Evolutionary conservation across 1,140 invertebrate species (phyloP).

Genomic region (Nasonia longicornis): DNA sequence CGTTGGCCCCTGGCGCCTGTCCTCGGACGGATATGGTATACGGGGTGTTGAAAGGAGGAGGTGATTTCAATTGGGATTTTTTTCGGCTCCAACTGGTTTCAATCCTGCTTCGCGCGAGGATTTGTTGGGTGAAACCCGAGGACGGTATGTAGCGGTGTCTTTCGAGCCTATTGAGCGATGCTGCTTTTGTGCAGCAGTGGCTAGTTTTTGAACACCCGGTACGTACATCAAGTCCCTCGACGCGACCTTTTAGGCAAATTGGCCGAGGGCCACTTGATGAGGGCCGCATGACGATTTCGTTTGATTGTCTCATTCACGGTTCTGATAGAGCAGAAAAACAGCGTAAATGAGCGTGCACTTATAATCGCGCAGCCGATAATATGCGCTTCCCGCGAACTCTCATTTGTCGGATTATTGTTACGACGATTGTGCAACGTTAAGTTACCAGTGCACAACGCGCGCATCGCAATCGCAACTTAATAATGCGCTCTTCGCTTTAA

Average conservation of each 20-base stretch:
- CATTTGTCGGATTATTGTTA: neutral
- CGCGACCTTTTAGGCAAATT: conserved; percentile 23
- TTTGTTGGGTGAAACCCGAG: too few relatives aligned
- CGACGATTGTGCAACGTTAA: neutral
- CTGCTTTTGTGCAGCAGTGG: too few relatives aligned
- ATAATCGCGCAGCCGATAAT: neutral
- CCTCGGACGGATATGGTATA: neutral
- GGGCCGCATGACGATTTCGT: neutral
- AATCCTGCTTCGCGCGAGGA: neutral
- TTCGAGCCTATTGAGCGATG: too few relatives aligned
- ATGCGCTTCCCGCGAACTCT: neutral
- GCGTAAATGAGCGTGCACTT: too few relatives aligned
- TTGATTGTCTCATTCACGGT: too few relatives aligned
- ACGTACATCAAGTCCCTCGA: neutral
- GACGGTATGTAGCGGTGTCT: too few relatives aligned
- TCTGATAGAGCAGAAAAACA: too few relatives aligned
- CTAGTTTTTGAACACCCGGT: neutral
- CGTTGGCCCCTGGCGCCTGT: neutral
- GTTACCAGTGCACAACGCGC: neutral
- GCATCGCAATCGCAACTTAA: neutral
- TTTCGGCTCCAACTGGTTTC: neutral
- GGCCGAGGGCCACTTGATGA: neutral
- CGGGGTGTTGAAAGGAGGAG: neutral
- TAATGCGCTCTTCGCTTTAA: neutral
- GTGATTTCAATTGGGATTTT: neutral